Evolutionary conservation across 2,113 vertebrate species (phyloP), one percentile per base, ranked within the genome.

Genomic region (Carollia perspicillata): DNA sequence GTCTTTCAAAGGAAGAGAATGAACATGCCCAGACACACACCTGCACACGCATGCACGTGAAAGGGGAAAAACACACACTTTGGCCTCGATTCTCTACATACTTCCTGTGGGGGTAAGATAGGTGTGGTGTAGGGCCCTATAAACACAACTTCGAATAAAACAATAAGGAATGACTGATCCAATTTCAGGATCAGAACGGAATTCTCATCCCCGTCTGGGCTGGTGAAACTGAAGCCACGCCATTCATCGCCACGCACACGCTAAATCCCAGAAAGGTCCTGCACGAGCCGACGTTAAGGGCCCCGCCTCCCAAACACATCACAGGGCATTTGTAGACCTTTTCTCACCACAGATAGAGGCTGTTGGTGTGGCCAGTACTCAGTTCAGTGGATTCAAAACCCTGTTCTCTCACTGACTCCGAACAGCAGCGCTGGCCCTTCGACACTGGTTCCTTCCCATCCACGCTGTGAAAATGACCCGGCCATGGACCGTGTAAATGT

Each of bases 371-470:
- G 14, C 68, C 69, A 89, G 28, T 18, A 83, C 58, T 75, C 53
- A 94, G 78, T 75, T 47, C 65, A 65, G 84, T 37, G 60, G 40
- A 86, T 22, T 93, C 17, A 87, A 95, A 97, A 79, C 30, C 49
- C 8, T 72, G 51, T 84, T 85, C 78, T 83, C 16, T 79, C 53
- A 8, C 35, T 44, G 42, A 79, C 17, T 68, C 47, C 37, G 90
- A 83, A n/a, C 79, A 94, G 68, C 8, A 37, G 30, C 14, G 10
- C 51, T 42, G 51, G 22, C 47, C 51, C 30, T 93, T 77, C 26
- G 28, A 28, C 28, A 71, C 37, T 22, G 87, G 95, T 63, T 65
- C 65, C 40, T 88, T 93, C 44, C 94, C 37, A 75, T 33, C 58
- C 58, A 26, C 28, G 20, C 63, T 78, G 66, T 49, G 55, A 90